phyloP scores from a whole-genome alignment of 1,140 invertebrate species.

The Amyelois transitella region DNA sequence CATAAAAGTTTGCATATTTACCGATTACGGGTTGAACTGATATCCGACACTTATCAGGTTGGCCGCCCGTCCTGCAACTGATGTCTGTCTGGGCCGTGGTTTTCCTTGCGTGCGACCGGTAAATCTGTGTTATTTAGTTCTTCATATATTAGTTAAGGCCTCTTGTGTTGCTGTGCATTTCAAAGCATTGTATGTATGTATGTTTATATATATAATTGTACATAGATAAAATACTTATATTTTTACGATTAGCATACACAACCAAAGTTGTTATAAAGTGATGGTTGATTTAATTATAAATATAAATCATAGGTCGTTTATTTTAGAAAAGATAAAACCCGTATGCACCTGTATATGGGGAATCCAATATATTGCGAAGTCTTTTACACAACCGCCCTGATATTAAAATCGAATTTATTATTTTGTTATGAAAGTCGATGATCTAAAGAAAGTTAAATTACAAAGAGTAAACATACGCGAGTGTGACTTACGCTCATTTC shows the following conservation, averaged over 20 bases:
- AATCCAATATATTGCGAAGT: slow-evolving; percentile 52
- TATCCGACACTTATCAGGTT: too few relatives aligned
- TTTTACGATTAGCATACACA: slow-evolving; percentile 73
- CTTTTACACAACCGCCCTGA: slow-evolving; percentile 62
- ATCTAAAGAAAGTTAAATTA: slow-evolving; percentile 27
- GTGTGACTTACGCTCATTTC: slow-evolving; percentile 45
- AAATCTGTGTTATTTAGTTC: slow-evolving; percentile 70
- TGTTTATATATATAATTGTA: slow-evolving; percentile 63
- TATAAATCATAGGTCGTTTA: slow-evolving; percentile 66
- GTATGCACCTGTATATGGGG: slow-evolving; percentile 42
- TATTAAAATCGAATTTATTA: slow-evolving; percentile 69
- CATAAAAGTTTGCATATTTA: too few relatives aligned
- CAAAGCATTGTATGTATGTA: slow-evolving; percentile 69
- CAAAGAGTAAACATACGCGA: slow-evolving; percentile 32
- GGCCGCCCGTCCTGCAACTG: too few relatives aligned
- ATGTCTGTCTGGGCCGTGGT: background rate
- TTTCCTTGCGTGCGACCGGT: slow-evolving; percentile 44
- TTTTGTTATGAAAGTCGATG: slow-evolving; percentile 43
- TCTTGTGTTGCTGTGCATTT: slow-evolving; percentile 71
- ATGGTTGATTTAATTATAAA: slow-evolving; percentile 71
- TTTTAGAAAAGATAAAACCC: slow-evolving; percentile 53
- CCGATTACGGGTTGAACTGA: too few relatives aligned
- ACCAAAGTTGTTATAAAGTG: slow-evolving; percentile 74
- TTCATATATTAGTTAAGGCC: slow-evolving; percentile 60
- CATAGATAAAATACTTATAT: slow-evolving; percentile 73